Percentiles rank a stretch among this genome's conserved stretches.
These are phyloP conservation scores for Cherax destructor DNA, from an alignment of 1,140 invertebrate genomes.

Conservation along the genomic window DNA sequence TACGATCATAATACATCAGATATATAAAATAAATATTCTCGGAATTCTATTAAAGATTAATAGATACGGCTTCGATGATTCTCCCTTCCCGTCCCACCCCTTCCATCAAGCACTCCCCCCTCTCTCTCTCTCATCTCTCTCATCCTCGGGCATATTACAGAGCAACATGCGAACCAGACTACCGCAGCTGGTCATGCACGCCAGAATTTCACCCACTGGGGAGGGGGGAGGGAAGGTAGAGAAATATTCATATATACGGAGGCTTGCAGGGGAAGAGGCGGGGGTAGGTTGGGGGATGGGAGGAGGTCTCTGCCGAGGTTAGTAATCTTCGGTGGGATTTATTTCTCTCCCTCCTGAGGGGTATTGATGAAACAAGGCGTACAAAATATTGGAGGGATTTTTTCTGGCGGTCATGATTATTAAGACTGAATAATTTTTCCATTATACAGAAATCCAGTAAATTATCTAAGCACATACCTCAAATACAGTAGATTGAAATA, in stretches of 20 bases:
- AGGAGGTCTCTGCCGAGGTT: too few species aligned
- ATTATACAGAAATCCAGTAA: too few species aligned
- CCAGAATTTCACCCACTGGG: not conserved
- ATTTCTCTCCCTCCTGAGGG: not conserved
- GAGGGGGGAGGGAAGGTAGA: not conserved
- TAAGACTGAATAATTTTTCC: too few species aligned
- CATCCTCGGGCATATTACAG: slow-evolving; percentile 8
- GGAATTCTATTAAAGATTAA: slow-evolving; percentile 41
- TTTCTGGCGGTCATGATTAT: too few species aligned
- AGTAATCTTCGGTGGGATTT: not conserved
- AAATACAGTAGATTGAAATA: too few species aligned
- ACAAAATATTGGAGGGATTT: too few species aligned
- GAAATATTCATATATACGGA: not conserved
- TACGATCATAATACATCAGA: slow-evolving; percentile 30
- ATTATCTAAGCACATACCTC: too few species aligned
- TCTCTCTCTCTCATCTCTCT: too few species aligned
- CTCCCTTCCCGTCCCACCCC: too few species aligned
- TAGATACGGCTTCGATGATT: slow-evolving; percentile 9
- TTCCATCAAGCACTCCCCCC: not conserved
- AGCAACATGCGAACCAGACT: not conserved
- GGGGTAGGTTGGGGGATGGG: too few species aligned
- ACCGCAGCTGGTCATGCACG: not conserved
- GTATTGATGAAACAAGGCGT: not conserved
- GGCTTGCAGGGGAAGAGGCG: not conserved
- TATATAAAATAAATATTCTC: slow-evolving; percentile 32